Base-by-base conservation (phyloP, 2,797 vertebrate species). In the Taenioides sp. region DNA sequence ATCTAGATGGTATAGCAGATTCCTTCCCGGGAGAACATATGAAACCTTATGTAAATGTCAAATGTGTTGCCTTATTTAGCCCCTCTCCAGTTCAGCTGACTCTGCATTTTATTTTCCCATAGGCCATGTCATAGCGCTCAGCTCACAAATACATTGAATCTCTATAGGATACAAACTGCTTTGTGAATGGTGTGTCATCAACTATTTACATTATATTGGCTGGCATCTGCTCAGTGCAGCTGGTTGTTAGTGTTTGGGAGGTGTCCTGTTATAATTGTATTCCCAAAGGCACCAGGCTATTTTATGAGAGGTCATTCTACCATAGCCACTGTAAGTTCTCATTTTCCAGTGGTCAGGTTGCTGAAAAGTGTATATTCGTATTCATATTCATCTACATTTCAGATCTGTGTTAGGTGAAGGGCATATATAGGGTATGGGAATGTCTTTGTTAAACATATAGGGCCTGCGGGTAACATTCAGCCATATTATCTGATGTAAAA, bases 31-130 rank as follows among this genome's bases (percentile, higher is more conserved):
- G 73, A 58, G 23, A 64, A 27, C 61, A 63, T 61, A 52, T 37
- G 2, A 80, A 79, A 73, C 54, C 58, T 73, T 20, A 12, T 49
- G 31, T 57, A 50, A 57, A 59, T 63, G 28, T 34, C 31, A 59
- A 65, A 72, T 67, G 70, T 68, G 67, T 77, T 70, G 76, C 71
- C 76, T 52, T 66, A 22, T 80, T 77, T 80, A 79, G 81, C 68
- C 79, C 25, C 25, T 50, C 50, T 80, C 60, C 67, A 69, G 25
- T 17, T 70, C 37, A 66, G 77, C 78, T 86, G 71, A 84, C 75
- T 60, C 25, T 28, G 25, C 34, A 28, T 50, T 22, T 62, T 71
- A 64, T 7, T 40, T 0, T 52, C 72, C 71, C 63, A 67, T 59
- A 71, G 70, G 62, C 22, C 34, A 17, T 14, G 72, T 62, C 77